Evolutionary conservation across 2,888 invertebrate genomes (phyloP).

Genomic region (Lamellibrachia columna): DNA sequence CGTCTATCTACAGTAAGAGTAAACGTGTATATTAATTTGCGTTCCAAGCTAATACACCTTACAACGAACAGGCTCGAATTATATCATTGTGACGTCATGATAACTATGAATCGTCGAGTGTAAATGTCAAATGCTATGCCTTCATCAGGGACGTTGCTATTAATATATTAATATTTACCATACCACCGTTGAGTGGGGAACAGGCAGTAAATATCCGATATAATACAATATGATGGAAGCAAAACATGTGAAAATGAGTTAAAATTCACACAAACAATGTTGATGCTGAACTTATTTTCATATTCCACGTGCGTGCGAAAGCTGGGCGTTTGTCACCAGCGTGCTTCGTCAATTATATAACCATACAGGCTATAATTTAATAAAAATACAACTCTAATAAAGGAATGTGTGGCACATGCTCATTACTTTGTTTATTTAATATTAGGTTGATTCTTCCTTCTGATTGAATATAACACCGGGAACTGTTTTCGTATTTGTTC

Average conservation of each 20-base stretch:
- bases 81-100: neutral
- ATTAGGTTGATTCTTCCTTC: too few species aligned
- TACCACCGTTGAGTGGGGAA: neutral
- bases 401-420: too few species aligned
- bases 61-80: neutral
- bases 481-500: too few species aligned
- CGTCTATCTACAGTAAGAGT: neutral
- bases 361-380: too few species aligned
- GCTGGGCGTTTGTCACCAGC: too few species aligned
- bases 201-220: neutral
- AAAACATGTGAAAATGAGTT: neutral
- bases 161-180: neutral
- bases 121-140: neutral
- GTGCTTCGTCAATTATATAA: too few species aligned
- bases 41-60: neutral
- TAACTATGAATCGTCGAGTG: neutral
- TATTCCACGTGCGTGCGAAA: too few species aligned
- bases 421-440: too few species aligned
- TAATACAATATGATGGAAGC: neutral
- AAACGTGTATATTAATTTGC: neutral
- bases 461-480: too few species aligned
- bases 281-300: too few species aligned
- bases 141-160: neutral
- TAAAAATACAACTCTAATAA: too few species aligned
- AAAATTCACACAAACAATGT: neutral